Percentiles rank a stretch among this genome's conserved stretches.
phyloP scores from a whole-genome alignment of 2,113 vertebrate genomes.

The Bos indicus region DNA sequence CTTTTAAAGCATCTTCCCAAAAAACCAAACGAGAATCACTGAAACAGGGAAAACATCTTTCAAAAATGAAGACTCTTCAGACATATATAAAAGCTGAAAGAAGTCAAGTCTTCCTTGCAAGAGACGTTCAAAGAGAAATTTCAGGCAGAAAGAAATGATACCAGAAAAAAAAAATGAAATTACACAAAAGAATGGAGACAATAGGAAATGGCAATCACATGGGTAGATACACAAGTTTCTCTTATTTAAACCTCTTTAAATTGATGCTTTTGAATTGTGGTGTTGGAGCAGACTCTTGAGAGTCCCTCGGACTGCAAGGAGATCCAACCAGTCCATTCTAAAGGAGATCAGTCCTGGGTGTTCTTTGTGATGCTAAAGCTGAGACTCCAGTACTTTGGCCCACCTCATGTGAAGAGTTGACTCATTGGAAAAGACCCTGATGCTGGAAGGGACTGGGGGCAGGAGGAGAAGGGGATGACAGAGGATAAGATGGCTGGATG shows the following conservation, averaged over 20 bases:
- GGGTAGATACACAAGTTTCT: background rate
- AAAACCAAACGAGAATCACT: background rate
- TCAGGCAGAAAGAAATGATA: background rate
- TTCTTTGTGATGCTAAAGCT: no score
- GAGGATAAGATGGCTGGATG: no score
- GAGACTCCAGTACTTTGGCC: no score
- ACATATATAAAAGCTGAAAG: background rate
- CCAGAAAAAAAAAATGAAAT: background rate
- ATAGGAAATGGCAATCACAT: background rate
- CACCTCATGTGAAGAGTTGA: no score
- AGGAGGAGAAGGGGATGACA: no score
- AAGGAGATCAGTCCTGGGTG: accelerated
- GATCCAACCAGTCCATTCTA: no score
- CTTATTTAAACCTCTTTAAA: background rate
- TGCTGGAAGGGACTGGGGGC: no score
- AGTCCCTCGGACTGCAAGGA: no score
- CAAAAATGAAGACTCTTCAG: background rate
- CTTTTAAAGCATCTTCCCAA: background rate
- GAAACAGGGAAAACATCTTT: background rate
- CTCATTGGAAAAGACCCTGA: no score
- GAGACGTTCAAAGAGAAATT: background rate
- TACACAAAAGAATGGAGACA: background rate
- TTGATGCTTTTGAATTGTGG: no score
- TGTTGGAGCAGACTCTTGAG: no score
- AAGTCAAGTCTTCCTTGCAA: background rate